A percentile compares a stretch with the other conserved stretches of the same genome.
Evolutionary conservation across 1,140 invertebrate genomes (phyloP).

Genomic region (Cylas formicarius): DNA sequence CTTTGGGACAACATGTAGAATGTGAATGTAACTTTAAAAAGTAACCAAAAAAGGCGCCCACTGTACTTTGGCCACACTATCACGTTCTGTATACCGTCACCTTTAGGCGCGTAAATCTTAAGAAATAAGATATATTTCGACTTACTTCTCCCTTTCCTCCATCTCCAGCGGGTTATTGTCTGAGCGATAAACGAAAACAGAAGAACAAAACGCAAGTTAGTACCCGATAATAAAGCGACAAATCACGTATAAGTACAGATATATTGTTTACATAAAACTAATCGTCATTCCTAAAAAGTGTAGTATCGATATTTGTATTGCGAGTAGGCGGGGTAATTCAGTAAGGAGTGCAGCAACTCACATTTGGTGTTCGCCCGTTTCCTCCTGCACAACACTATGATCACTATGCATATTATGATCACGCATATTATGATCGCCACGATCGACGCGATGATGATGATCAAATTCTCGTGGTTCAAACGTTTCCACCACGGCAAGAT

Average conservation of each 20-base stretch:
- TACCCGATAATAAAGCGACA: conserved; percentile 8
- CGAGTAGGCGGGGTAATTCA: too few relatives aligned
- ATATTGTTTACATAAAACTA: conserved; percentile 2
- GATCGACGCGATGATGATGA: conserved; percentile 67
- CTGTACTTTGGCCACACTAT: too few relatives aligned
- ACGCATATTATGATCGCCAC: conserved; percentile 69
- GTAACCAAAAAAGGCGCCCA: too few relatives aligned
- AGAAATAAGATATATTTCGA: conserved; percentile 17
- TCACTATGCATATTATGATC: conserved; percentile 73
- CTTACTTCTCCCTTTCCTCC: conserved; percentile 81
- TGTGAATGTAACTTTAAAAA: too few relatives aligned
- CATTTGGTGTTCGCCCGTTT: conserved; percentile 78
- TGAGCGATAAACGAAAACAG: conserved; percentile 49
- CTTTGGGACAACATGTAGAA: too few relatives aligned
- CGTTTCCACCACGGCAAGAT: conserved; percentile 63
- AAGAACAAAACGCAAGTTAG: conserved; percentile 31
- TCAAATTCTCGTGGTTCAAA: conserved; percentile 65
- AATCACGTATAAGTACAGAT: neutral
- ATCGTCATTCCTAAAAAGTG: neutral
- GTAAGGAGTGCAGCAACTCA: too few relatives aligned
- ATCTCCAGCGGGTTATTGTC: conserved; percentile 71
- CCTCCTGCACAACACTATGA: conserved; percentile 71
- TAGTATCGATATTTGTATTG: too few relatives aligned
- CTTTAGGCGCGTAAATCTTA: neutral
- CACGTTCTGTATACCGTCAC: too few relatives aligned